Evolutionary conservation across 2,888 invertebrate genomes (phyloP).

Genomic region (Augochlorella aurata): DNA sequence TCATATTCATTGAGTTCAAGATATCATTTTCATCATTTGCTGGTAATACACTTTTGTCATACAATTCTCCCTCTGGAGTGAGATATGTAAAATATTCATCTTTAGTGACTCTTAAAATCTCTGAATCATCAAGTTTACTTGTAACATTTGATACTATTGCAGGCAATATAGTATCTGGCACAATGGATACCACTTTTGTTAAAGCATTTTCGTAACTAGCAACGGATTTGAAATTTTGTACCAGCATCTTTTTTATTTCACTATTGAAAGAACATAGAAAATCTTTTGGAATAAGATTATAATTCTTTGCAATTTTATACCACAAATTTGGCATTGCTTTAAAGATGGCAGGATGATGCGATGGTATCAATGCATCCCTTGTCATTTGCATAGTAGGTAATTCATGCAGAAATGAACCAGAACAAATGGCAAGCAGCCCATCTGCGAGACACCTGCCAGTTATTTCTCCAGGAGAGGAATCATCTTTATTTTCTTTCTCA

Average conservation of each 20-base stretch:
- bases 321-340: conserved; percentile 86
- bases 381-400: conserved; percentile 83
- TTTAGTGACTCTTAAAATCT: conserved; percentile 88
- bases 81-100: conserved; percentile 91
- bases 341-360: conserved; percentile 89
- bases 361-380: conserved; percentile 88
- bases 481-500: conserved; percentile 79
- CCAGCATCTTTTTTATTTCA: conserved; percentile 85
- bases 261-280: conserved; percentile 85
- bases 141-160: conserved; percentile 86
- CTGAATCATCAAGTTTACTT: conserved; percentile 85
- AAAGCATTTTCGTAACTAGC: conserved; percentile 89
- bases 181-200: conserved; percentile 86
- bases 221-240: conserved; percentile 84
- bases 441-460: conserved; percentile 84
- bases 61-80: conserved; percentile 94
- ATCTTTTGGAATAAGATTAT: conserved; percentile 84
- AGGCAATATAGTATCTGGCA: conserved; percentile 86
- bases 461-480: conserved; percentile 79
- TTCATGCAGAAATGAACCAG: conserved; percentile 81
- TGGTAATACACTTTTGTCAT: conserved; percentile 92
- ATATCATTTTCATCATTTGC: conserved; percentile 83
- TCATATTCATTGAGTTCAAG: conserved; percentile 88
- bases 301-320: conserved; percentile 85
- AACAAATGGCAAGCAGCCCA: conserved; percentile 84